Evolutionary conservation across 1,140 invertebrate genomes (phyloP), one percentile per base, ranked within the genome.

Genomic region (Orius laevigatus): DNA sequence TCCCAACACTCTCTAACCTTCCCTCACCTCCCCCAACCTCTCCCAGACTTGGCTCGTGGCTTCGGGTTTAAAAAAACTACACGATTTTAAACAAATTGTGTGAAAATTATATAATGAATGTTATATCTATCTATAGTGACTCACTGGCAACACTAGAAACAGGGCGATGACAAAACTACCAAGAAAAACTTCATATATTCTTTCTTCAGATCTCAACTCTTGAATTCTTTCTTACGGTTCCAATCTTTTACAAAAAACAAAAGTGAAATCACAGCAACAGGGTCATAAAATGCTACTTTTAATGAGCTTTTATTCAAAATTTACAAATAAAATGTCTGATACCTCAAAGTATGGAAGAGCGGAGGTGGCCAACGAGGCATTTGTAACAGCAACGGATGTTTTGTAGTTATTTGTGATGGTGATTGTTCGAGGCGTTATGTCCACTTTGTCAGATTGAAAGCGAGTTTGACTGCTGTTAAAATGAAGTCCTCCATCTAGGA

Each of bases 371-470:
- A 85, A 62, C n/a, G 73, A 72, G 39, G 80, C 69, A 62, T 81
- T 79, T 52, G 76, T 75, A 50, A 86, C 69, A 42, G 76, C 77
- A 48, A 85, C 60, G 32, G 78, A 71, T 52, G 76, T 67, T 59
- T 74, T 71, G 64, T 82, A 84, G 55, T 72, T 73, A 62, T 85
- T 86, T 48, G 74, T 72, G 41, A 82, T 67, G 49, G 67, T 70
- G 51, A 85, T 70, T 53, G 70, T 67, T 51, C 77, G 63, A 3
- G 65, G 57, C 15, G 50, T 53, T 43, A 55, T 52, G 41, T 59
- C 50, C 46, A 65, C 62, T 35, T 62, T 59, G n/a, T 67, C 66
- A 34, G 70, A 66, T 55, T 71, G 71, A 53, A 72, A 76, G 51
- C 70, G 68, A 6, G 71, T 70, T 19, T 66, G 58, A 44, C 70